phyloP scores from a whole-genome alignment of 2,888 invertebrate genomes.

The Osmoderma eremita region DNA sequence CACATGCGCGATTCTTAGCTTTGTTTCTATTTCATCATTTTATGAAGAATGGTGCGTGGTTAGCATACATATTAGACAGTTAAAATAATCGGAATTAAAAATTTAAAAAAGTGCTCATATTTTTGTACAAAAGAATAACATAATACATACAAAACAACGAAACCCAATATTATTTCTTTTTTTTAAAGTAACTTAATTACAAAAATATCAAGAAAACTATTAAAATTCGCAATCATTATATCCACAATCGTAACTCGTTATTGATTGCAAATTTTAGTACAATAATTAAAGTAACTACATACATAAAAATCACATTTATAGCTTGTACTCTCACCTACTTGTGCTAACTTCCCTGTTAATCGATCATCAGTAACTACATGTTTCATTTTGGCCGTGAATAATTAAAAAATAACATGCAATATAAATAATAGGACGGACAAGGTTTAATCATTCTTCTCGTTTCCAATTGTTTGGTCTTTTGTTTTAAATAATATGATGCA shows the following conservation, averaged over 20 bases:
- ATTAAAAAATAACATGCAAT: background rate
- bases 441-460: slow-evolving; percentile 21
- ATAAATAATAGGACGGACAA: slow-evolving; percentile 29
- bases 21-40: too few species aligned
- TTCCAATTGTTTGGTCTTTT: background rate
- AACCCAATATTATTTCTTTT: background rate
- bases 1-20: too few species aligned
- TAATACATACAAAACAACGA: slow-evolving; percentile 18
- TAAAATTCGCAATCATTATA: slow-evolving; percentile 22
- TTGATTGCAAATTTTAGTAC: slow-evolving; percentile 31
- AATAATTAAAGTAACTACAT: slow-evolving; percentile 19
- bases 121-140: slow-evolving; percentile 7
- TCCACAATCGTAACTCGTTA: background rate
- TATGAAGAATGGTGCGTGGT: background rate
- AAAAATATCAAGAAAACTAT: slow-evolving; percentile 18
- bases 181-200: slow-evolving; percentile 3
- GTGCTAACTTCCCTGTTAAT: slow-evolving; percentile 14
- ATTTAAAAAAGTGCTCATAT: slow-evolving; percentile 23
- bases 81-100: slow-evolving; percentile 13
- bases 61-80: slow-evolving; percentile 1
- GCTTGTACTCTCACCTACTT: slow-evolving; percentile 34
- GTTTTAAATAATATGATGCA: background rate
- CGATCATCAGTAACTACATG: background rate
- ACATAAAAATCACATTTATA: slow-evolving; percentile 38
- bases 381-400: too few species aligned